A percentile compares a stretch with the other conserved stretches of the same genome.
Evolutionary conservation across 2,797 vertebrate species (phyloP).

Genomic region (Micropoecilia bifurca): DNA sequence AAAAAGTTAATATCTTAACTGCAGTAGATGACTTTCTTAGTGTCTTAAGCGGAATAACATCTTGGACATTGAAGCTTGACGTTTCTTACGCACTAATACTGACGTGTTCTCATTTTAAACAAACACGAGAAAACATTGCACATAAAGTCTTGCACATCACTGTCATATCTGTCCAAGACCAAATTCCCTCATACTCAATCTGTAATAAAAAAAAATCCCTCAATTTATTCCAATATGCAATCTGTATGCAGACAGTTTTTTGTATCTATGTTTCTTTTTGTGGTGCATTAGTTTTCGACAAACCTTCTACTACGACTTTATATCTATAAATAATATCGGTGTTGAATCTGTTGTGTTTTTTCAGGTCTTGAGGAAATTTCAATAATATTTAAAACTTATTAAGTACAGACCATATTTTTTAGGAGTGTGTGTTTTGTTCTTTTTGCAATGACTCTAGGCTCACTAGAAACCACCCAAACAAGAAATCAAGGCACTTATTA

Average conservation of each 20-base stretch:
- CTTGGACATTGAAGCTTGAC: neutral
- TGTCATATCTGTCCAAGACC: neutral
- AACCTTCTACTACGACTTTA: neutral
- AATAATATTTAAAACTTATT: neutral
- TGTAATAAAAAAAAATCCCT: neutral
- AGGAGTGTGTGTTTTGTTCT: neutral
- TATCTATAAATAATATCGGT: neutral
- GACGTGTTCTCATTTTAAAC: neutral
- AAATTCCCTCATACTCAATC: neutral
- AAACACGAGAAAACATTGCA: neutral
- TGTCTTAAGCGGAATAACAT: neutral
- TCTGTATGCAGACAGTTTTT: neutral
- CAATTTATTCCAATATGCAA: neutral
- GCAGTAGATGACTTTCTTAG: neutral
- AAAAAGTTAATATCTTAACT: neutral
- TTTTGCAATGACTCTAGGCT: neutral
- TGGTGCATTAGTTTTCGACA: neutral
- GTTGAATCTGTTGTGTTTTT: neutral
- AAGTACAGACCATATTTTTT: neutral
- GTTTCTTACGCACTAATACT: neutral
- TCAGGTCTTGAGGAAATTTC: neutral
- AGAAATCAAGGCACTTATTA: neutral
- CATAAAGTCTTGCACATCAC: neutral
- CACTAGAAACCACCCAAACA: neutral
- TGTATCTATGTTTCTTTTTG: neutral